These are phyloP conservation scores for Carettochelys insculpta DNA, from an alignment of 2,113 vertebrate species.

Conservation along the genomic window DNA sequence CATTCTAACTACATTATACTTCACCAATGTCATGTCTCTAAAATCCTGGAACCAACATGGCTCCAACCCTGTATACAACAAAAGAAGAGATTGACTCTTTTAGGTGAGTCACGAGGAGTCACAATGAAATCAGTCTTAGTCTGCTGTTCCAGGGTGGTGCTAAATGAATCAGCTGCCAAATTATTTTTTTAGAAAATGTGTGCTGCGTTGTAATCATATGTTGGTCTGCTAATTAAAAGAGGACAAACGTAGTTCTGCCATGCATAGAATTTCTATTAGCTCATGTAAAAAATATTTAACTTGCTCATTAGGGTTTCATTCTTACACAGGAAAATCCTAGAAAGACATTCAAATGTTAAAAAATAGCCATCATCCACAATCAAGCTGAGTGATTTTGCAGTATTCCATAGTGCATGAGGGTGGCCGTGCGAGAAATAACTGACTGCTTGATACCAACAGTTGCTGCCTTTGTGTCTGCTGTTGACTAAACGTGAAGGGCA, in stretches of 20 bases:
- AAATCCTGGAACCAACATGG: background rate
- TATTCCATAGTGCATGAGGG: fast-evolving
- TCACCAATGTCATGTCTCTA: background rate
- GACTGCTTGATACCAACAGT: background rate
- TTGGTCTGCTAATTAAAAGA: background rate
- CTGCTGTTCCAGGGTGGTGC: background rate
- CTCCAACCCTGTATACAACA: background rate
- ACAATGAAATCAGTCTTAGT: background rate
- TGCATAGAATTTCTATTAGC: background rate
- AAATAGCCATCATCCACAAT: fast-evolving
- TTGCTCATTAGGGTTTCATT: background rate
- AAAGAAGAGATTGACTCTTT: background rate
- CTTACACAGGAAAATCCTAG: background rate
- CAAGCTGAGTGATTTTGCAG: fast-evolving
- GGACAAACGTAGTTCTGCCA: background rate
- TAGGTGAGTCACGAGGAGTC: background rate
- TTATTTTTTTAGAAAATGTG: fast-evolving
- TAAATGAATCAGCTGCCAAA: background rate
- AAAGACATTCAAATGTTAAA: fast-evolving
- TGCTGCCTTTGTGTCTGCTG: background rate
- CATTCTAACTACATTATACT: background rate
- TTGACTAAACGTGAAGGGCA: background rate
- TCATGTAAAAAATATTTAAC: background rate
- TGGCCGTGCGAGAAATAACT: background rate
- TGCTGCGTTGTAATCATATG: fast-evolving